phyloP scores from a whole-genome alignment of 2,113 vertebrate genomes.

The Ondatra zibethicus region DNA sequence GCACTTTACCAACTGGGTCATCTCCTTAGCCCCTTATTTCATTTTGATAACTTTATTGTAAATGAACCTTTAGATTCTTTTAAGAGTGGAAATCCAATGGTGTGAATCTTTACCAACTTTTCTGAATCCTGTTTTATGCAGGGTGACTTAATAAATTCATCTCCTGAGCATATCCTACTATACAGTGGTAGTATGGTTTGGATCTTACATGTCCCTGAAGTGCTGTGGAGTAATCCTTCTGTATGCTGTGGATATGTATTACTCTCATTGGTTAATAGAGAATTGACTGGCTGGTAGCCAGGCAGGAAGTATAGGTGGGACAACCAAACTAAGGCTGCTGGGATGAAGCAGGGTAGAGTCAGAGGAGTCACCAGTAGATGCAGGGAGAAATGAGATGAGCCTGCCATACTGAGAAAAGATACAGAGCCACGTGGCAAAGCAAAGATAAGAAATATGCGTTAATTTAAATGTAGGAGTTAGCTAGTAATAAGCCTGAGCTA shows the following conservation, averaged over 20 bases:
- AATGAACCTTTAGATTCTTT: background rate
- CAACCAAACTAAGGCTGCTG: background rate
- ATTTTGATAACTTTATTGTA: background rate
- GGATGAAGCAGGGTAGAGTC: background rate
- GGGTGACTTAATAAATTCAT: background rate
- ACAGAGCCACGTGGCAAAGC: background rate
- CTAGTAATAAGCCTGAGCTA: background rate
- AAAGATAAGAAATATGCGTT: background rate
- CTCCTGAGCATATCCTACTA: background rate
- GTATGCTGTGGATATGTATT: background rate
- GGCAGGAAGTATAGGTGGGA: background rate
- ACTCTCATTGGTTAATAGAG: background rate
- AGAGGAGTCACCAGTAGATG: background rate
- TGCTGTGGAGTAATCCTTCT: background rate
- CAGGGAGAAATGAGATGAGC: background rate
- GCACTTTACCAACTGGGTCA: background rate
- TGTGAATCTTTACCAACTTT: background rate
- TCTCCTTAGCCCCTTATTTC: background rate
- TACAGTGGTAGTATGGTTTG: background rate
- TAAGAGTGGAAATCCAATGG: background rate
- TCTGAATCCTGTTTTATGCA: background rate
- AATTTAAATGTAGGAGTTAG: background rate
- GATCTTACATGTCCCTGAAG: background rate
- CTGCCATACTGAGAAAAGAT: background rate
- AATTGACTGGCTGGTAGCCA: background rate